phyloP scores from a whole-genome alignment of 64 coral and sea anemone species.

The Orbicella faveolata region DNA sequence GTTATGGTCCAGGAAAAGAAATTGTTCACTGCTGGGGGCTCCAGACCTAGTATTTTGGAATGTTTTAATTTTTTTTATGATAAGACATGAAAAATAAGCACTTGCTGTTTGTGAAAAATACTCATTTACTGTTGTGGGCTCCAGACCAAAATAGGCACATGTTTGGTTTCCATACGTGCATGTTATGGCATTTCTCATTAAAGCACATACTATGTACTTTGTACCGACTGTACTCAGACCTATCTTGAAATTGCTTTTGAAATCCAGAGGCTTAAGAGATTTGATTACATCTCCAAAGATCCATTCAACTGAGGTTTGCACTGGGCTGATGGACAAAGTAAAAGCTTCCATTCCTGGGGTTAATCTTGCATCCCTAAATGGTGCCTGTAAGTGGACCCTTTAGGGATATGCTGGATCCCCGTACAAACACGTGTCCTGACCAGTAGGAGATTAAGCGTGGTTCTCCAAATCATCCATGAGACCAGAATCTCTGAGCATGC shows the following conservation, averaged over 20 bases:
- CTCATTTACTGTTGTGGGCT: background rate
- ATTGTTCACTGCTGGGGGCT: background rate
- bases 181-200: constrained; percentile 8
- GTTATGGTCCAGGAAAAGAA: background rate
- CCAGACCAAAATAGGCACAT: constrained; percentile 2
- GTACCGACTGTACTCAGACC: background rate
- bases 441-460: constrained; percentile 16
- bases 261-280: constrained; percentile 34
- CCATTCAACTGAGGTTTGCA: constrained; percentile 16
- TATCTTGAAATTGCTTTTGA: constrained; percentile 19
- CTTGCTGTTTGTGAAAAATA: background rate
- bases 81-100: background rate
- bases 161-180: constrained; percentile 13
- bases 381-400: background rate
- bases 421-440: background rate
- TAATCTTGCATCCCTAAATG: constrained; percentile 32
- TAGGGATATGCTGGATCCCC: background rate
- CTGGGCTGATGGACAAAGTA: constrained; percentile 19
- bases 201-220: background rate
- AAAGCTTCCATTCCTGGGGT: background rate
- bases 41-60: background rate
- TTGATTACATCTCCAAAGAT: background rate
- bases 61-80: background rate
- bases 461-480: constrained; percentile 39
- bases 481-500: constrained; percentile 25